These are phyloP conservation scores for Chrysopilus asiliformis DNA, from an alignment of 2,888 invertebrate genomes.

Conservation along the genomic window DNA sequence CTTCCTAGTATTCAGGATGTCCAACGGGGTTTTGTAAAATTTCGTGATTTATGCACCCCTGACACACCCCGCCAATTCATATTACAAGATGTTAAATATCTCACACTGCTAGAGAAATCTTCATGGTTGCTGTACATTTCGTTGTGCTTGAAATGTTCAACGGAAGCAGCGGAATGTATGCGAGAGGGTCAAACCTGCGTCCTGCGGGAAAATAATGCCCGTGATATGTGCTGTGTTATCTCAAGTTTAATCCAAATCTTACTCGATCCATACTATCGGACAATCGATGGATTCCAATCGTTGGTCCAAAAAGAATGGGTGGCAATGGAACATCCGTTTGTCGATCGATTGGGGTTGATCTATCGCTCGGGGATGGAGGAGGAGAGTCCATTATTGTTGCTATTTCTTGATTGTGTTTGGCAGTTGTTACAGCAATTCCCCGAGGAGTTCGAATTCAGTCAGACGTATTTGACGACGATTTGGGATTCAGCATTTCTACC, in stretches of 20 bases:
- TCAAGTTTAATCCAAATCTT: conserved; percentile 78
- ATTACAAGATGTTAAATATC: conserved; percentile 69
- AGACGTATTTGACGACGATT: conserved; percentile 79
- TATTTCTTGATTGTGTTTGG: conserved; percentile 90
- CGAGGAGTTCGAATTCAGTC: conserved; percentile 78
- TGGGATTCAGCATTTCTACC: conserved; percentile 86
- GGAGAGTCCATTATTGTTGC: conserved; percentile 72
- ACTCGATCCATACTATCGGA: conserved; percentile 70
- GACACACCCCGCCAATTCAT: conserved; percentile 52
- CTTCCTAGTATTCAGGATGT: conserved; percentile 51
- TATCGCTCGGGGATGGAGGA: conserved; percentile 45
- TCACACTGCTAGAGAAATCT: conserved; percentile 60
- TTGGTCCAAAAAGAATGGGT: conserved; percentile 93
- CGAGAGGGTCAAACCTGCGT: conserved; percentile 60
- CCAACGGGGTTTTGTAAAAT: conserved; percentile 46
- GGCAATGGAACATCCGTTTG: conserved; percentile 79
- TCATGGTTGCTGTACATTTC: conserved; percentile 79
- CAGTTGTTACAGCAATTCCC: conserved; percentile 83
- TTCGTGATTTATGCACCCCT: conserved; percentile 66
- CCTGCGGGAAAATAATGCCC: conserved; percentile 76
- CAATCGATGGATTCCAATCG: conserved; percentile 75
- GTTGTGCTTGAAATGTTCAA: conserved; percentile 58
- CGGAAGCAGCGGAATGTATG: conserved; percentile 55
- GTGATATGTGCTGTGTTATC: conserved; percentile 77
- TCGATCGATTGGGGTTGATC: conserved; percentile 51